Evolutionary conservation across 2,113 vertebrate genomes (phyloP).

Genomic region (Prionailurus viverrinus): DNA sequence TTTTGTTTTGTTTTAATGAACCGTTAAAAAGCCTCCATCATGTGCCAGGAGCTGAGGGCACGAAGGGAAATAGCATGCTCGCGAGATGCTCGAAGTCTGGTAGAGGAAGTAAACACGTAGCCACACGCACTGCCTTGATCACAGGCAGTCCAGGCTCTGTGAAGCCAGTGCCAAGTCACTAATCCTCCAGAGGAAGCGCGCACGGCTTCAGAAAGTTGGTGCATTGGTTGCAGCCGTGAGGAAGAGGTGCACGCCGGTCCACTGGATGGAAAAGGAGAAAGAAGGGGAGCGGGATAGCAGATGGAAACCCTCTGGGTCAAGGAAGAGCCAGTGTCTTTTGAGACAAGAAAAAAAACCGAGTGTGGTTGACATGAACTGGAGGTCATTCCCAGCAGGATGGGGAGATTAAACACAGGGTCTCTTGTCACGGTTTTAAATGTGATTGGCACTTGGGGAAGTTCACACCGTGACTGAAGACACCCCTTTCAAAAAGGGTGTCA

Average conservation of each 20-base stretch:
- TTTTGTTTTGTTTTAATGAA: too few relatives aligned
- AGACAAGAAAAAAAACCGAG: neutral
- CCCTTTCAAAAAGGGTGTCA: neutral
- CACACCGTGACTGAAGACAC: neutral
- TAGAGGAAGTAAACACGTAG: neutral
- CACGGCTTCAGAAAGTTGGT: neutral
- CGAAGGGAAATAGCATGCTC: neutral
- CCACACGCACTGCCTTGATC: neutral
- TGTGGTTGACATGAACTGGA: neutral
- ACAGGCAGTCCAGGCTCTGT: neutral
- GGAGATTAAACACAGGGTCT: neutral
- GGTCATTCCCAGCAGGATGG: neutral
- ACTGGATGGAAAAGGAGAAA: neutral
- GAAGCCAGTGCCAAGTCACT: too few relatives aligned
- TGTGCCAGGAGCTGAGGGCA: too few relatives aligned
- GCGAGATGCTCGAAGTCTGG: neutral
- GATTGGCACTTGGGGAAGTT: neutral
- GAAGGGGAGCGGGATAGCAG: neutral
- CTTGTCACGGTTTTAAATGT: neutral
- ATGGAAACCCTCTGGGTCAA: neutral
- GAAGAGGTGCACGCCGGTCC: accelerated
- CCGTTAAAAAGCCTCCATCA: neutral
- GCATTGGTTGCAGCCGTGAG: too few relatives aligned
- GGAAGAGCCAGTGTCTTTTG: neutral
- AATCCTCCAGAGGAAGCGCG: neutral